Evolutionary conservation across 2,113 vertebrate genomes (phyloP).

Genomic region (Polyodon spathula): DNA sequence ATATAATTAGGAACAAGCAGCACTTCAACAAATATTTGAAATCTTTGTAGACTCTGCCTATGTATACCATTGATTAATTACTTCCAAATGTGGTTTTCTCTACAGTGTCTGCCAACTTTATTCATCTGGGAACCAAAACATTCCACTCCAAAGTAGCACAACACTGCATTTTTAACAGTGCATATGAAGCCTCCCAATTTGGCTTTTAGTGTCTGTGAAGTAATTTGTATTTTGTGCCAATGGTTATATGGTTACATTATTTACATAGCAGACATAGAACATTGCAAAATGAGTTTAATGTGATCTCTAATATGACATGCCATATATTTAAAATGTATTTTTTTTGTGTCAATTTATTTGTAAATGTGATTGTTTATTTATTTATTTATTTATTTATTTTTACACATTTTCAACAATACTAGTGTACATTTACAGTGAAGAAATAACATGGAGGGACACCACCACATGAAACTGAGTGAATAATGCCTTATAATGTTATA

Average conservation of each 20-base stretch:
- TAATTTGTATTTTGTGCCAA: conserved; percentile 20
- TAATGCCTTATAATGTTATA: too few species aligned
- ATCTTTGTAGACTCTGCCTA: conserved; percentile 70
- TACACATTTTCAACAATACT: too few species aligned
- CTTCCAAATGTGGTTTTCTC: conserved; percentile 58
- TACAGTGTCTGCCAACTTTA: conserved; percentile 37
- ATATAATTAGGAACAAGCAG: conserved; percentile 96
- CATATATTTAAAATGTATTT: not conserved
- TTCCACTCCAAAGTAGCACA: conserved; percentile 23
- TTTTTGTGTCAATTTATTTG: too few species aligned
- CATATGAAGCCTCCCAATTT: conserved; percentile 25
- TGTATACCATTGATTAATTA: conserved; percentile 80
- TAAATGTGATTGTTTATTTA: too few species aligned
- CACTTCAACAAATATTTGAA: conserved; percentile 86
- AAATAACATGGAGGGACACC: too few species aligned
- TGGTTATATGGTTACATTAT: conserved; percentile 26
- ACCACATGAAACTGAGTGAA: too few species aligned
- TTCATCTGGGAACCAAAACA: conserved; percentile 30
- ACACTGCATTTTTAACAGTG: conserved; percentile 35
- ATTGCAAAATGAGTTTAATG: too few species aligned
- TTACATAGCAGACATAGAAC: conserved; percentile 30
- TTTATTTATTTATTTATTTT: too few species aligned
- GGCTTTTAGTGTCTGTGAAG: conserved; percentile 1
- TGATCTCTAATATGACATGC: conserved; percentile 21
- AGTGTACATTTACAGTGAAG: too few species aligned